Percentiles rank a stretch among this genome's conserved stretches.
phyloP scores from a whole-genome alignment of 2,113 vertebrate genomes.

The Mesocricetus auratus region DNA sequence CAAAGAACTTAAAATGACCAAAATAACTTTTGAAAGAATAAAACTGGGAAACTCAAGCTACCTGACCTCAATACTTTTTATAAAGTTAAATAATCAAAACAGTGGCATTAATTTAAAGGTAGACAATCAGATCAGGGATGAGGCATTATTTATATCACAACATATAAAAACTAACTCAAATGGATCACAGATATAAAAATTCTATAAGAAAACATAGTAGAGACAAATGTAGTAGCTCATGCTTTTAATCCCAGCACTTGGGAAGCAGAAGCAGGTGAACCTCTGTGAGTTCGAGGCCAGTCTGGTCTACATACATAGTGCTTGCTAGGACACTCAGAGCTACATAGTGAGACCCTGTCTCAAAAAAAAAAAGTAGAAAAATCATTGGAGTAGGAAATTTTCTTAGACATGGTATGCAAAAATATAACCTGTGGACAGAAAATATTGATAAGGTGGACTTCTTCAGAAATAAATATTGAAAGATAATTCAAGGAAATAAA shows the following conservation, averaged over 20 bases:
- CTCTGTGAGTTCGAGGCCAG: background rate
- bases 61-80: background rate
- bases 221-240: background rate
- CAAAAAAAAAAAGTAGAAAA: background rate
- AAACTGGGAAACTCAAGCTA: background rate
- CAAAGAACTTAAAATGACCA: background rate
- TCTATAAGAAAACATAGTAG: background rate
- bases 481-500: background rate
- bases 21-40: background rate
- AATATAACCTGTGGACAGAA: background rate
- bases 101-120: background rate
- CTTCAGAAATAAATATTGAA: background rate
- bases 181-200: background rate
- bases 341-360: background rate
- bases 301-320: background rate
- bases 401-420: background rate
- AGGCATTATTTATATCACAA: background rate
- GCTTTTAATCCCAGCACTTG: background rate
- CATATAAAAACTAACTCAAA: background rate
- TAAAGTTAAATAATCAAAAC: slow-evolving; percentile 3
- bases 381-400: background rate
- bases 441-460: background rate
- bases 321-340: background rate
- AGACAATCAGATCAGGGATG: background rate
- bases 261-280: background rate